Evolutionary conservation across 2,797 vertebrate species (phyloP).

Genomic region (Saguinus oedipus): DNA sequence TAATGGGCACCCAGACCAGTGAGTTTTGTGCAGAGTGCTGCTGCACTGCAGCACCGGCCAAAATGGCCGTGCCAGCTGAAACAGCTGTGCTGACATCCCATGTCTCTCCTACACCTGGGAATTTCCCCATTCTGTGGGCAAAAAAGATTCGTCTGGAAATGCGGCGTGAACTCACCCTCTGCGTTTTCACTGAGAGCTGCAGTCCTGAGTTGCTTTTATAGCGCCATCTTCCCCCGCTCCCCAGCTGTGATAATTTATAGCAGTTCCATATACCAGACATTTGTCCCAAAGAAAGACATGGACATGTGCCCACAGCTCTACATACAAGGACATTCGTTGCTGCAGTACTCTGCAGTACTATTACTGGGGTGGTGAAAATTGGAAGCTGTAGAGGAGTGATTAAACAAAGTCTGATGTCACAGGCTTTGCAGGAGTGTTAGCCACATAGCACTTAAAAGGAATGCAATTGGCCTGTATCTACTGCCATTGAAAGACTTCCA

Average conservation of each 20-base stretch:
- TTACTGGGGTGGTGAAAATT: neutral
- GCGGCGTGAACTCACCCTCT: no score
- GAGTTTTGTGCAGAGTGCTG: no score
- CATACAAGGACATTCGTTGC: neutral
- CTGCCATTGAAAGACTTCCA: neutral
- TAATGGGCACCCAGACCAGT: no score
- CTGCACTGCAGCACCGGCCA: no score
- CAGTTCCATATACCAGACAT: neutral
- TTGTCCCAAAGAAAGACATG: conserved; percentile 10
- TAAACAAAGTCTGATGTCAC: neutral
- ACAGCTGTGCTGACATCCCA: no score
- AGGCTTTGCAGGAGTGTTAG: neutral
- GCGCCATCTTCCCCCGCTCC: no score
- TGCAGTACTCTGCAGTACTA: neutral
- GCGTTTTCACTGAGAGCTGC: no score
- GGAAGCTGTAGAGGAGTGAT: neutral
- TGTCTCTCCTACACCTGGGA: no score
- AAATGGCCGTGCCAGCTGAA: no score
- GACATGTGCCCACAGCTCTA: neutral
- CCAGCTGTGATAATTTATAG: neutral
- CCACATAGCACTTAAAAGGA: neutral
- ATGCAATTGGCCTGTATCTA: neutral
- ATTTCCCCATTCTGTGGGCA: no score
- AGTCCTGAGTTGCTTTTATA: no score
- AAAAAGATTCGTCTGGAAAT: no score